phyloP scores from a whole-genome alignment of 2,888 invertebrate genomes.

The Netelia melanura region DNA sequence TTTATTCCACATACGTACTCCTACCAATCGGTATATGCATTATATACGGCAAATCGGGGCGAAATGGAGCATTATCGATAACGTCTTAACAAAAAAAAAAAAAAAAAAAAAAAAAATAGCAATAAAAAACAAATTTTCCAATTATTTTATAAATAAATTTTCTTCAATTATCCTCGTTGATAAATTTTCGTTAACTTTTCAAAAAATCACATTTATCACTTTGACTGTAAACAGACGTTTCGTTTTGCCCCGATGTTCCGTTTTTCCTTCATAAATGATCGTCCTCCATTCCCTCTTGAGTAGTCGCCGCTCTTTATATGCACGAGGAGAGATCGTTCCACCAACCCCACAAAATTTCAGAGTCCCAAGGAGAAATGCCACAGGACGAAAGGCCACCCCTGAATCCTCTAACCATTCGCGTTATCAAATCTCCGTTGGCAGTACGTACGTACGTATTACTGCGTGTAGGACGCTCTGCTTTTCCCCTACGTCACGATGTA shows the following conservation, averaged over 20 bases:
- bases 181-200: not conserved
- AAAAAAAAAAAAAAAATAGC: not conserved
- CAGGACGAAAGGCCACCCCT: constrained; percentile 61
- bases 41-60: constrained; percentile 70
- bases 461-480: not conserved
- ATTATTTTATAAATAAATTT: too few relatives aligned
- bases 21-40: too few relatives aligned
- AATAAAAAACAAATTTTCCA: not conserved
- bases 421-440: constrained; percentile 83
- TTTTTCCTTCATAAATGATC: constrained; percentile 8
- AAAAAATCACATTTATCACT: not conserved
- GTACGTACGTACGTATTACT: not conserved
- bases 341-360: constrained; percentile 81
- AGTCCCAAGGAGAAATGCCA: constrained; percentile 72
- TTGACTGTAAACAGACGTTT: not conserved
- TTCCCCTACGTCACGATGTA: not conserved
- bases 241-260: not conserved
- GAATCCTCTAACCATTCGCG: constrained; percentile 83
- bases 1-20: constrained; percentile 40
- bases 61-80: constrained; percentile 72
- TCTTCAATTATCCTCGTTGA: too few relatives aligned
- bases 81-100: not conserved
- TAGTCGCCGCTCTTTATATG: constrained; percentile 36
- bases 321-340: constrained; percentile 39
- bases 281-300: not conserved